Evolutionary conservation across 2,113 vertebrate genomes (phyloP), one percentile per base, ranked within the genome.

Genomic region (Pterocles burchelli): DNA sequence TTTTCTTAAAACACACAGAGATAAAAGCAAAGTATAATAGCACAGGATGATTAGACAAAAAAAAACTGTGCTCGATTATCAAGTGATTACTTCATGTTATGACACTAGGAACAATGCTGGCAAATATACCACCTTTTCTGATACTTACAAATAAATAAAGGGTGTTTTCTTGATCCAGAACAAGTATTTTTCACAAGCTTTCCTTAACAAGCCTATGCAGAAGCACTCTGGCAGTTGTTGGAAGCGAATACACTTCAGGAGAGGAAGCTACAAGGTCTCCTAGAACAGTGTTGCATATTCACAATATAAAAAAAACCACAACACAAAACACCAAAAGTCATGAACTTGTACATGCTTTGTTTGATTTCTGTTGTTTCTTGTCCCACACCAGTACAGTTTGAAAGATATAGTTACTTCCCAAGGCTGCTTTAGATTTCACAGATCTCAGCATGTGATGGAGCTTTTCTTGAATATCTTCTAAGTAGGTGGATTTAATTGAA

Each of bases 391-490:
- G 52, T 33, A 67, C 9, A 55, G 22, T 71, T 29, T 57, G 70
- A 76, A 88, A 18, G 3, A 92, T 25, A 61, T 6, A 54, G 79
- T 94, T 94, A 61, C 61, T 85, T 90, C 72, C 62, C 43, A 43
- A 24, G 8, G 20, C 55, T 92, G 80, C 73, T 93, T 78, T 85
- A 55, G 54, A 61, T 91, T 89, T 91, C 92, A 91, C 63, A 93
- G 45, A 87, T 84, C 87, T 55, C 66, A 94, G 74, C 74, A 94
- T 52, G 78, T 88, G 81, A 95, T 57, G 28, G 62, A 91, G 78
- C 62, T 94, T 94, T 90, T 88, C 92, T 81, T 91, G 54, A 91
- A 11, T 72, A 90, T 79, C 66, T 92, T 86, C 59, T 59, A 17
- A 0, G 45, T 82, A 71, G 78, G 78, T 81, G 88, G 81, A 81